Evolutionary conservation across 2,888 invertebrate genomes (phyloP).

Genomic region (Trissoscelio sp.): DNA sequence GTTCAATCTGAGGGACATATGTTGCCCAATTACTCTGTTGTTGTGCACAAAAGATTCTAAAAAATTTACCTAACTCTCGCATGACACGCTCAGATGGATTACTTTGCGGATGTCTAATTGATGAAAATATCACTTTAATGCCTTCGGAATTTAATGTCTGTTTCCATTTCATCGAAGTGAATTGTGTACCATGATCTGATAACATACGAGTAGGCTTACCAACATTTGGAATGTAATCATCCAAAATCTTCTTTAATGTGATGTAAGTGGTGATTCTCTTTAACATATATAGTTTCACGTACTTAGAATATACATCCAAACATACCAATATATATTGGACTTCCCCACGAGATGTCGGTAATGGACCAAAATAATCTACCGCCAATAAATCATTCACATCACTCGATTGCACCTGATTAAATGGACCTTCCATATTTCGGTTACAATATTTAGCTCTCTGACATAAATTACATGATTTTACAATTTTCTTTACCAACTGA

Average conservation of each 20-base stretch:
- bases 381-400: background rate
- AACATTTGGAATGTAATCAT: conserved; percentile 12
- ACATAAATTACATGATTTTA: conserved; percentile 2
- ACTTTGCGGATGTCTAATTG: conserved; percentile 11
- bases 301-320: conserved; percentile 50
- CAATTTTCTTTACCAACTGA: background rate
- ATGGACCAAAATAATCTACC: conserved; percentile 57
- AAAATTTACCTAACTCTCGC: conserved; percentile 31
- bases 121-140: background rate
- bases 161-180: conserved; percentile 5
- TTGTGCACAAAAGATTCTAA: conserved; percentile 5
- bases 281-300: conserved; percentile 48
- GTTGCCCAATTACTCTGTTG: conserved; percentile 25
- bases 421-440: background rate
- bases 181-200: conserved; percentile 39
- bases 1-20: conserved; percentile 12
- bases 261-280: conserved; percentile 22
- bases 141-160: background rate
- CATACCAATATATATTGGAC: conserved; percentile 44
- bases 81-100: conserved; percentile 10
- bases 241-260: background rate
- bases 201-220: conserved; percentile 20
- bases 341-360: conserved; percentile 29
- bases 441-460: background rate
- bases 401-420: background rate